phyloP scores from a whole-genome alignment of 2,797 vertebrate species.

The Xenentodon cancila region DNA sequence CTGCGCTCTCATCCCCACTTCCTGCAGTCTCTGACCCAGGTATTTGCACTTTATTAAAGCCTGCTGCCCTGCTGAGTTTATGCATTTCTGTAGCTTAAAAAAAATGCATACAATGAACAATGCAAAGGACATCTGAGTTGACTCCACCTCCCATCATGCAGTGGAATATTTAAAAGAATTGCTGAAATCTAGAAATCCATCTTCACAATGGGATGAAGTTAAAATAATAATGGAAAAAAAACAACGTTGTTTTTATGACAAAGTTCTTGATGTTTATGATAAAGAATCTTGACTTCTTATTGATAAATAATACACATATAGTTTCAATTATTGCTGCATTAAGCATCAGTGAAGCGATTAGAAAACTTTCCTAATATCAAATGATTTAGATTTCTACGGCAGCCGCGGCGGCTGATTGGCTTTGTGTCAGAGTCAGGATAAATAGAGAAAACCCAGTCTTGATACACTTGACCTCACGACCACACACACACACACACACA shows the following conservation, averaged over 20 bases:
- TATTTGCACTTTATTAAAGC: conserved; percentile 25
- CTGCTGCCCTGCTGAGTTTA: conserved; percentile 4
- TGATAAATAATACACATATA: conserved; percentile 57
- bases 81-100: background rate
- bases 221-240: conserved; percentile 2
- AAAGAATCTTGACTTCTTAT: conserved; percentile 50
- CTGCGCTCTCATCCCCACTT: conserved; percentile 50
- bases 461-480: conserved; percentile 65
- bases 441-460: conserved; percentile 32
- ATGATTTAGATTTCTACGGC: conserved; percentile 2
- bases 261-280: conserved; percentile 52
- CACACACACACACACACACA: conserved; percentile 65
- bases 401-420: background rate
- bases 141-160: background rate
- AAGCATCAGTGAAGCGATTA: conserved; percentile 8
- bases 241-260: conserved; percentile 28
- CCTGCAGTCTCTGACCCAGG: conserved; percentile 47
- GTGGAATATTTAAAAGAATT: background rate
- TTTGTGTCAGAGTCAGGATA: conserved; percentile 14
- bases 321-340: conserved; percentile 35
- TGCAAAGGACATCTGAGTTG: background rate
- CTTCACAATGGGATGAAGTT: conserved; percentile 20
- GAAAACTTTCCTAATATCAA: conserved; percentile 11
- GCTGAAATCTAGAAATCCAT: conserved; percentile 32
- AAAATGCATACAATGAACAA: too few species aligned